Percentiles rank a stretch among this genome's conserved stretches.
These are phyloP conservation scores for Thunnus maccoyii DNA, from an alignment of 2,113 vertebrate genomes.

Conservation along the genomic window DNA sequence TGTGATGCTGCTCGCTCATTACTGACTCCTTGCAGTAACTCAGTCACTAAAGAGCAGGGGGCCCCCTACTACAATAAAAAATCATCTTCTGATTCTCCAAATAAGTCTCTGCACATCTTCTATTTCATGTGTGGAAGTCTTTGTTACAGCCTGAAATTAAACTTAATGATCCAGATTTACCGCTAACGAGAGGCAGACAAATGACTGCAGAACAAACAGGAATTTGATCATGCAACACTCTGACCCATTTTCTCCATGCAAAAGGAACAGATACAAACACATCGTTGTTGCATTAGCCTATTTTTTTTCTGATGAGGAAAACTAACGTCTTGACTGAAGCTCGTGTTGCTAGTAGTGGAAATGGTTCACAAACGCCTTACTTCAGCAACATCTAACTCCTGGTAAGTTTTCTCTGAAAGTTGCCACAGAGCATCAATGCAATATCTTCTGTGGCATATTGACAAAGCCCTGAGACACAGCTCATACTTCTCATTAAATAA, in stretches of 20 bases:
- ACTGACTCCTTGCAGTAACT: slow-evolving; percentile 58
- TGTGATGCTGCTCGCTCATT: slow-evolving; percentile 72
- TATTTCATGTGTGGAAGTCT: slow-evolving; percentile 65
- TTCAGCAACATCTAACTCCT: neutral
- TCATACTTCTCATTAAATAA: slow-evolving; percentile 53
- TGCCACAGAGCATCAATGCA: neutral
- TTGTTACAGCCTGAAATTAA: slow-evolving; percentile 68
- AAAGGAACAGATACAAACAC: slow-evolving; percentile 52
- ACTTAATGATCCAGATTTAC: slow-evolving; percentile 75
- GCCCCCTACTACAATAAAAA: slow-evolving; percentile 37
- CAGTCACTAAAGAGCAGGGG: slow-evolving; percentile 39
- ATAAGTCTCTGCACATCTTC: slow-evolving; percentile 46
- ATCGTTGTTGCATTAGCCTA: slow-evolving; percentile 51
- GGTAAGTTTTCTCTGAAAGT: slow-evolving; percentile 18
- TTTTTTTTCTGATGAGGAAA: slow-evolving; percentile 54
- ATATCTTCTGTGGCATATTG: slow-evolving; percentile 30
- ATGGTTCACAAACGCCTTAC: neutral
- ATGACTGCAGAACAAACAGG: slow-evolving; percentile 65
- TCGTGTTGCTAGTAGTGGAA: neutral
- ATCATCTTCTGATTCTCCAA: slow-evolving; percentile 45
- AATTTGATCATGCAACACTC: slow-evolving; percentile 60
- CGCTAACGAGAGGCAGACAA: slow-evolving; percentile 76
- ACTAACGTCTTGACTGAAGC: slow-evolving; percentile 44
- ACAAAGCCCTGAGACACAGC: slow-evolving; percentile 27
- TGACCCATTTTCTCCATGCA: slow-evolving; percentile 63